phyloP scores from a whole-genome alignment of 64 coral and sea anemone genomes.

The Astreopora myriophthalma region DNA sequence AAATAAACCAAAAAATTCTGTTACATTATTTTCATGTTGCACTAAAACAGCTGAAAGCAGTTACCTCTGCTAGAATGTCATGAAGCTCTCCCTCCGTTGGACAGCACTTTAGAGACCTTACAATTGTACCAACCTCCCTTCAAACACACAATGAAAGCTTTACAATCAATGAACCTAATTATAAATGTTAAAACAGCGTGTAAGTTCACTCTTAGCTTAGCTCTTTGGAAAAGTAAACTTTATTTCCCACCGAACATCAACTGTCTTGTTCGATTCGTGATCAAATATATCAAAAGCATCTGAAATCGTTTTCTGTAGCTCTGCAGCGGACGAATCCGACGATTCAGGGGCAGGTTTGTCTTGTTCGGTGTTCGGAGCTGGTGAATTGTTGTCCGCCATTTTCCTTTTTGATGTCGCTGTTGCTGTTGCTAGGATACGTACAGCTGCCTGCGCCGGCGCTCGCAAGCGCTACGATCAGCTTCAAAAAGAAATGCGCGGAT shows the following conservation, averaged over 20 bases:
- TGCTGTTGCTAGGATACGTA: conserved; percentile 58
- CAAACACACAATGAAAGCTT: neutral
- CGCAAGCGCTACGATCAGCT: neutral
- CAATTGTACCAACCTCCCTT: conserved; percentile 98
- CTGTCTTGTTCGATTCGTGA: conserved; percentile 99
- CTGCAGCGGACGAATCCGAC: conserved; percentile 78
- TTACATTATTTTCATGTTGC: no score
- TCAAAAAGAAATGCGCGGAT: neutral
- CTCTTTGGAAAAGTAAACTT: neutral
- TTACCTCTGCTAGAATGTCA: conserved; percentile 95
- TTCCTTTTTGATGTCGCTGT: conserved; percentile 29
- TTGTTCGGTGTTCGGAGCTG: conserved; percentile 36
- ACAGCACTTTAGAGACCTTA: conserved; percentile 94
- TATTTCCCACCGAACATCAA: conserved; percentile 83
- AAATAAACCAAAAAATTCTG: neutral
- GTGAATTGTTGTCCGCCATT: conserved; percentile 76
- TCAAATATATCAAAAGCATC: conserved; percentile 99
- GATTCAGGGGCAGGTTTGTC: conserved; percentile 74
- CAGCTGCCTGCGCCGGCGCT: neutral
- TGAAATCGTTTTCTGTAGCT: conserved; percentile 91
- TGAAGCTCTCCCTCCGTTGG: conserved; percentile 98
- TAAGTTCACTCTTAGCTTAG: no score
- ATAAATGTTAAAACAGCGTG: no score
- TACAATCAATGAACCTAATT: neutral
- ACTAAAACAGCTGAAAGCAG: neutral